A percentile compares a stretch with the other conserved stretches of the same genome.
Evolutionary conservation across 1,140 invertebrate species (phyloP).

Genomic region (Solenopsis invicta): DNA sequence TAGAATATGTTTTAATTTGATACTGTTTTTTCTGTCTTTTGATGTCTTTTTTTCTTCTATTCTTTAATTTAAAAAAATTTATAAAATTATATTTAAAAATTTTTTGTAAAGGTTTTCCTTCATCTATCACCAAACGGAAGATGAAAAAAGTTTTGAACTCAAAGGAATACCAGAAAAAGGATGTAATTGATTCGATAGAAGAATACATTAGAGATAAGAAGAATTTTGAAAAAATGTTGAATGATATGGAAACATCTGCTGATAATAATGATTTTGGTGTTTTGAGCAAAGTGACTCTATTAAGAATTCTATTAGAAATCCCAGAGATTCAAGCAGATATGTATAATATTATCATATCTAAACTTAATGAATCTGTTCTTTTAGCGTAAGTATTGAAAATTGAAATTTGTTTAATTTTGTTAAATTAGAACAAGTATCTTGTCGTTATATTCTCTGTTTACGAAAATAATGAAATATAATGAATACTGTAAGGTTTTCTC

Average conservation of each 20-base stretch:
- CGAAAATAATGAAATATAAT: not conserved
- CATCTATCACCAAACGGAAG: slow-evolving; percentile 72
- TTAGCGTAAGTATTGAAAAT: slow-evolving; percentile 78
- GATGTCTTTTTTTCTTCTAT: not conserved
- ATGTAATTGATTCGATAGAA: slow-evolving; percentile 79
- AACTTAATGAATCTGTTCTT: slow-evolving; percentile 82
- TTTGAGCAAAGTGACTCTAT: slow-evolving; percentile 76
- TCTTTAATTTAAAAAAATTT: not conserved
- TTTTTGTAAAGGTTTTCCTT: slow-evolving; percentile 74
- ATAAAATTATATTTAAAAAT: slow-evolving; percentile 22
- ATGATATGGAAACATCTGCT: slow-evolving; percentile 74
- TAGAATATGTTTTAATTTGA: too few species aligned
- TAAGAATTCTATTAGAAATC: slow-evolving; percentile 81
- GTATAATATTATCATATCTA: slow-evolving; percentile 76
- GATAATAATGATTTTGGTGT: slow-evolving; percentile 65
- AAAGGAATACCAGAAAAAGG: slow-evolving; percentile 66
- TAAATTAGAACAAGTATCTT: not conserved
- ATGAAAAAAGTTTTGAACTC: slow-evolving; percentile 77
- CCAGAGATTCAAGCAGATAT: slow-evolving; percentile 81
- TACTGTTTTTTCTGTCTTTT: too few species aligned
- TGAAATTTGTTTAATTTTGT: slow-evolving; percentile 13
- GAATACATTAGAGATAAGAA: slow-evolving; percentile 76
- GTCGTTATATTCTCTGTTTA: not conserved
- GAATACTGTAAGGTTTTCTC: too few species aligned
- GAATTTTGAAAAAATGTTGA: slow-evolving; percentile 80